Base-by-base conservation (phyloP, 1,140 invertebrate species). In the Solenopsis invicta region DNA sequence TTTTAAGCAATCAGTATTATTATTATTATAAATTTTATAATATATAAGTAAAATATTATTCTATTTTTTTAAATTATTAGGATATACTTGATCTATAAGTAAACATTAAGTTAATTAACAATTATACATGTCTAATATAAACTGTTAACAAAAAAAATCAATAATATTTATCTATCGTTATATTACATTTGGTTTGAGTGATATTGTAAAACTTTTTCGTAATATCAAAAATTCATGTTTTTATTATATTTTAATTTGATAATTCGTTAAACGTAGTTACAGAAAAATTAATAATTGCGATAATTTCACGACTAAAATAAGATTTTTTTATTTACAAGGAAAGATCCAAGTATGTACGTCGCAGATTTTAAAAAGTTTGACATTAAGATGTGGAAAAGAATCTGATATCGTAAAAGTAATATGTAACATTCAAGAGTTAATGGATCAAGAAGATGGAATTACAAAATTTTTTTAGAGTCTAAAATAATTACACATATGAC, bases 231-330 rank as follows among this genome's bases (percentile, higher is more conserved):
- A 34, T 61, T 52, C 34, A 10, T 24, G 4, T 34, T 1, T 50
- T 48, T 24, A 54, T 72, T 69, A 48, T 16, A 13, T 45, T 24
- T 71, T 71, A 71, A n/a, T 80, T 80, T 54, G n/a, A 1, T 37
- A 69, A 67, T 0, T n/a, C 0, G 16, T 80, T 41, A 29, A 56
- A 69, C 16, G 16, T 10, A n/a, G 4, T 71, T 41, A 56, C 4
- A 71, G 13, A 6, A 56, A 10, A 12, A 81, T n/a, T 41, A 56
- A 71, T 81, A 50, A 10, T 1, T 37, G 41, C 21, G 18, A 37
- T 59, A 74, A 4, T 72, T 82, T 50, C n/a, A 74, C 10, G 54
- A 2, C 21, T 48, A 6, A 61, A 50, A 16, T 34, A 84, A 48
- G 34, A 75, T 61, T 8, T 41, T 41, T 41, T 4, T 41, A 41